These are phyloP conservation scores for Pantherophis guttatus DNA, from an alignment of 2,113 vertebrate genomes.

Conservation along the genomic window DNA sequence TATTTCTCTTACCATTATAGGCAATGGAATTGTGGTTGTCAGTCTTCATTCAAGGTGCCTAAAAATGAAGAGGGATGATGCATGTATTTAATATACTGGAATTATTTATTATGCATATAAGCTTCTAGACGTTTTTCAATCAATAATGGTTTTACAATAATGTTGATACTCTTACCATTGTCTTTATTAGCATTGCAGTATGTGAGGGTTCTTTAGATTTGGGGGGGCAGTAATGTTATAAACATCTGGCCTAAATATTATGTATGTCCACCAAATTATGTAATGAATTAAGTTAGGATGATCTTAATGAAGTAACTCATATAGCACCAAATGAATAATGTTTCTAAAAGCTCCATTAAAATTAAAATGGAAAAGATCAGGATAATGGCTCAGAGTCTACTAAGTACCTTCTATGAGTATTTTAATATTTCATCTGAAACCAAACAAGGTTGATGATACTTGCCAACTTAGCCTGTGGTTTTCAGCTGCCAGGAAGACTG, in stretches of 20 bases:
- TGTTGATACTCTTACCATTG: neutral
- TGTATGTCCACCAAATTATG: neutral
- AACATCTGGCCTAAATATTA: neutral
- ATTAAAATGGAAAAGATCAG: neutral
- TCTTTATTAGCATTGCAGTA: neutral
- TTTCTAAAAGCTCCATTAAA: conserved; percentile 5
- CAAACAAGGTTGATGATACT: neutral
- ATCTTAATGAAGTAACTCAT: conserved; percentile 4
- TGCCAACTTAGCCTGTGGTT: neutral
- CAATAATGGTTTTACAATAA: neutral
- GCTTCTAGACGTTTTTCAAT: neutral
- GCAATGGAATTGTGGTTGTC: neutral
- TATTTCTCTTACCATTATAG: neutral
- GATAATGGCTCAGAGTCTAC: conserved; percentile 1
- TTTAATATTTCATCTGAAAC: neutral
- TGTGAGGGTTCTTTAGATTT: neutral
- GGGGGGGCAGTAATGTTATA: neutral
- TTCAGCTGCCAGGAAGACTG: neutral
- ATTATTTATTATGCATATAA: neutral
- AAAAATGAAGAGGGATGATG: neutral
- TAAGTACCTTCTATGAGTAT: neutral
- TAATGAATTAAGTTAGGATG: neutral
- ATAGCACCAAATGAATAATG: neutral
- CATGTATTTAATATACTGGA: neutral
- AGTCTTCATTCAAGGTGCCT: neutral